phyloP scores from a whole-genome alignment of 1,140 invertebrate species.

The Drosophila willistoni region DNA sequence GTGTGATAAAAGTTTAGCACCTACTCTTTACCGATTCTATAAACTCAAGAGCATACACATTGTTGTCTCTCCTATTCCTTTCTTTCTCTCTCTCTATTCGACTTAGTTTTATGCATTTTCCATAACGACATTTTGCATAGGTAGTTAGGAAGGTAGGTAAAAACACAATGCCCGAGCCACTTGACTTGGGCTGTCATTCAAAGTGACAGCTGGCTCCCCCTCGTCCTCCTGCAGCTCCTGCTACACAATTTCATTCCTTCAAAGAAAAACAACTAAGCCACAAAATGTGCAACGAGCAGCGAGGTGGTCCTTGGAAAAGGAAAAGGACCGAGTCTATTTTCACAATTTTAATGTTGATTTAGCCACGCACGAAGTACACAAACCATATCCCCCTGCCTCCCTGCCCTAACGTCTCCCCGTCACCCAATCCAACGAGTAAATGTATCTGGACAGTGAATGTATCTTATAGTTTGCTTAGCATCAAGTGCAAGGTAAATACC shows the following conservation, averaged over 20 bases:
- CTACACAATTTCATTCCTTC: not conserved
- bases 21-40: conserved; percentile 20
- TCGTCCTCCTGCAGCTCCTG: not conserved
- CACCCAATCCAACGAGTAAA: not conserved
- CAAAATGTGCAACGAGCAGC: conserved; percentile 71
- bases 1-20: conserved; percentile 74
- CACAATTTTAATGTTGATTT: conserved; percentile 77
- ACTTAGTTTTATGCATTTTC: conserved; percentile 68
- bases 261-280: conserved; percentile 38
- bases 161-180: conserved; percentile 62
- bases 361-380: conserved; percentile 55
- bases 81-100: not conserved
- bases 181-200: conserved; percentile 80
- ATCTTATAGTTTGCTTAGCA: conserved; percentile 73
- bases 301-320: conserved; percentile 30
- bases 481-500: conserved; percentile 81
- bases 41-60: conserved; percentile 48
- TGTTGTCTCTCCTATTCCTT: conserved; percentile 43
- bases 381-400: not conserved
- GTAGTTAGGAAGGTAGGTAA: conserved; percentile 8
- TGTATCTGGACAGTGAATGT: conserved; percentile 36
- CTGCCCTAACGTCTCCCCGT: not conserved
- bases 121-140: conserved; percentile 65
- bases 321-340: conserved; percentile 65
- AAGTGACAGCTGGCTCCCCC: conserved; percentile 56